phyloP scores from a whole-genome alignment of 2,888 invertebrate species.

The Megastigmus dorsalis region DNA sequence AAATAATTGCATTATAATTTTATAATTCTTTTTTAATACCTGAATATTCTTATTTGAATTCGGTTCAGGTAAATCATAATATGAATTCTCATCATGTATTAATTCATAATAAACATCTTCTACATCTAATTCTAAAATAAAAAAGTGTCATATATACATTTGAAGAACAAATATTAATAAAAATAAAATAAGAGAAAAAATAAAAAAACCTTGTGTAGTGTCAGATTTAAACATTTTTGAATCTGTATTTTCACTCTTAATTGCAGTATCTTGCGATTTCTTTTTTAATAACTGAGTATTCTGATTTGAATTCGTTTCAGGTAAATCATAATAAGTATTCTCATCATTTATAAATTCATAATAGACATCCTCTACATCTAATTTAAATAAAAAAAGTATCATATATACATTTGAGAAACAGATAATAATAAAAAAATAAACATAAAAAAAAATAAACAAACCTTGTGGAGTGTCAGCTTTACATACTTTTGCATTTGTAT shows the following conservation, averaged over 20 bases:
- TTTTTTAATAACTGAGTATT: not conserved
- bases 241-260: too few species aligned
- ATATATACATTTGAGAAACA: not conserved
- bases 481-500: not conserved
- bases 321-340: not conserved
- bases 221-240: too few species aligned
- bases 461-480: not conserved
- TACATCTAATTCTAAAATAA: conserved; percentile 16
- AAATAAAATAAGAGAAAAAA: too few species aligned
- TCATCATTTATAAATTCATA: conserved; percentile 19
- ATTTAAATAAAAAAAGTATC: conserved; percentile 1
- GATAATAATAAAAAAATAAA: too few species aligned
- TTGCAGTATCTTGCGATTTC: not conserved
- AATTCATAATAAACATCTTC: conserved; percentile 21
- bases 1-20: not conserved
- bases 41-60: not conserved
- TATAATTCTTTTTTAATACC: not conserved
- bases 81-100: conserved; percentile 7
- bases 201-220: too few species aligned
- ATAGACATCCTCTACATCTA: conserved; percentile 25
- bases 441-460: conserved; percentile 1
- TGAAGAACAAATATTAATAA: too few species aligned
- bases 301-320: not conserved
- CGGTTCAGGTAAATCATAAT: not conserved
- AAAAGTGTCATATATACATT: not conserved